Percentiles rank a stretch among this genome's conserved stretches.
phyloP scores from a whole-genome alignment of 2,797 vertebrate species.

The Acanthornis magna region DNA sequence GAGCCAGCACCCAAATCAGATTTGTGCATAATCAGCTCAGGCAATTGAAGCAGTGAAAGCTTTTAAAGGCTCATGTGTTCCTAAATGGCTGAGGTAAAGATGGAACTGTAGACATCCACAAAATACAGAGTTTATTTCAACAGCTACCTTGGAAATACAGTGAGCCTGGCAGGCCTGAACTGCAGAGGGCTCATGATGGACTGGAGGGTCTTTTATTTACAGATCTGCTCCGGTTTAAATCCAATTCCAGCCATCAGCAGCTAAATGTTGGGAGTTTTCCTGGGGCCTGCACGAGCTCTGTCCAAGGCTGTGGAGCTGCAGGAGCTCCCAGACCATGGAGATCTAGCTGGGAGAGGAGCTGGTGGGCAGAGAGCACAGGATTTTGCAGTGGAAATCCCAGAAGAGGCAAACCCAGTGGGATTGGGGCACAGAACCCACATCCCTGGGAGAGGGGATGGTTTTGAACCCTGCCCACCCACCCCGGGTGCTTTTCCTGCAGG shows the following conservation, averaged over 20 bases:
- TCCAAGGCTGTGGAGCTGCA: neutral
- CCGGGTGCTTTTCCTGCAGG: neutral
- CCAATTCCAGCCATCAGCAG: neutral
- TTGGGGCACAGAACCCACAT: neutral
- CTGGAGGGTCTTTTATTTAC: neutral
- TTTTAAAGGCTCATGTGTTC: conserved; percentile 11
- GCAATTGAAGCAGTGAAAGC: neutral
- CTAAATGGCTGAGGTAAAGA: neutral
- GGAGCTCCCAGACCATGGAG: neutral
- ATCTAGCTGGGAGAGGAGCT: neutral
- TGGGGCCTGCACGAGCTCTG: neutral
- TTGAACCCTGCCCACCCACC: neutral
- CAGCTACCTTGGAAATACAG: neutral
- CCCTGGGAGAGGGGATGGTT: neutral
- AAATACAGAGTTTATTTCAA: neutral
- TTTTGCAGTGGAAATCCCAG: neutral
- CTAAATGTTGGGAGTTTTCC: neutral
- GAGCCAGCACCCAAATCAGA: conserved; percentile 21
- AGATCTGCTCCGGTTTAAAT: neutral
- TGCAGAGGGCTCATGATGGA: neutral
- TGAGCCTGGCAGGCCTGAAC: neutral
- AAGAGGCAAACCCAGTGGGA: neutral
- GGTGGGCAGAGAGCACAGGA: accelerated
- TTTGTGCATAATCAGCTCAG: neutral
- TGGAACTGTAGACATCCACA: neutral